Base-by-base conservation (phyloP, 2,888 invertebrate genomes). In the Lymantria dispar region DNA sequence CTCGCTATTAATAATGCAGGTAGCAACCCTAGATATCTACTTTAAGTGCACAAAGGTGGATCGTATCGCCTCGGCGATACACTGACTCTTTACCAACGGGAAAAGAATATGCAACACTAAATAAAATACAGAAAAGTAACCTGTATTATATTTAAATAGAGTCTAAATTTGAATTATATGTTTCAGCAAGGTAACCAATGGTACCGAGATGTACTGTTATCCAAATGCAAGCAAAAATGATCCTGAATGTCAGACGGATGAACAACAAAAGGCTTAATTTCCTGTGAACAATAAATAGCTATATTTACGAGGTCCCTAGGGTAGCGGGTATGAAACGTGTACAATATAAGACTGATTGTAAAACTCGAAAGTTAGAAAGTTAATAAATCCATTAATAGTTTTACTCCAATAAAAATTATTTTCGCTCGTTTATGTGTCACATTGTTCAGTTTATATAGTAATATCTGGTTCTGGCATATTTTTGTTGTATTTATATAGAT, bases 251-350 rank as follows among this genome's bases (percentile, higher is more conserved):
- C 54, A 58, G 64, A 69, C 57, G 60, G 59, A 62, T 59, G 54
- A 64, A 64, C 74, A 67, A 76, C 71, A 70, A 76, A 74, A 68
- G 73, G 72, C 70, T 83, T 80, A 79, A 80, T 80, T 80, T 84
- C 77, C 81, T 74, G 72, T 78, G 76, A 62, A 76, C 72, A 71
- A 72, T 77, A 72, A 72, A 62, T 54, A 58, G 53, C 52, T 62
- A 57, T 62, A 63, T 56, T 47, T 47, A 51, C 37, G 22, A 11
- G 54, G 68, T 64, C 47, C 33, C 52, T 49, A 64, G 31, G 39
- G 12, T 8, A 52, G 58, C 54, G 50, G 46, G 37, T 47, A 46
- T 41, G 12, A 44, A 46, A 47, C 39, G 14, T 9, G 38, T 13
- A 45, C 29, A 40, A 36, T 42, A 47, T 44, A 13, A 50, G 41